Evolutionary conservation across 1,140 invertebrate genomes (phyloP).

Genomic region (Diplogasteroides magnus): DNA sequence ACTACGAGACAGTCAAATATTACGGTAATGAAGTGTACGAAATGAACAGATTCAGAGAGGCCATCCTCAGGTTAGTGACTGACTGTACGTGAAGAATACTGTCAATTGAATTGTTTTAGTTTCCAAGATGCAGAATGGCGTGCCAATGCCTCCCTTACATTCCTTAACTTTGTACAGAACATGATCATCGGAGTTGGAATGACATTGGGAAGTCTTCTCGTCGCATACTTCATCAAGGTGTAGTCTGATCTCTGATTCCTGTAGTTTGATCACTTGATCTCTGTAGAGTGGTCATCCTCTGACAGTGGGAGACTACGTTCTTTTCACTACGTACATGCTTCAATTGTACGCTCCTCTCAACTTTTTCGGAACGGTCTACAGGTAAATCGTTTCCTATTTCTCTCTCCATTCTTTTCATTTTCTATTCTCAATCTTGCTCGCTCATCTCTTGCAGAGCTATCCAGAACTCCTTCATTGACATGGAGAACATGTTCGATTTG

Average conservation of each 20-base stretch:
- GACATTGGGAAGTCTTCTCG: conserved; percentile 77
- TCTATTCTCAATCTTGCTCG: too few relatives aligned
- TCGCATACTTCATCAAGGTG: conserved; percentile 69
- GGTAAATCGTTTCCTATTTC: too few relatives aligned
- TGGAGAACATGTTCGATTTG: conserved; percentile 99
- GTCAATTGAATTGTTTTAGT: conserved; percentile 66
- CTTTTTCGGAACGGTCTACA: conserved; percentile 96
- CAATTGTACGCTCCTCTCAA: conserved; percentile 92
- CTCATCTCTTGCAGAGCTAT: conserved; percentile 70
- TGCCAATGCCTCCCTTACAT: conserved; percentile 68
- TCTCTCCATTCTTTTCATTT: too few relatives aligned
- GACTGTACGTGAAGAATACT: background rate
- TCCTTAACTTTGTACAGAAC: conserved; percentile 45
- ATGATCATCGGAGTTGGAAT: conserved; percentile 72
- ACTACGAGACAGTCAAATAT: conserved; percentile 97
- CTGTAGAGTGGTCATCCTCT: conserved; percentile 15
- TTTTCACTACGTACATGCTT: conserved; percentile 88
- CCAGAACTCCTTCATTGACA: conserved; percentile 93
- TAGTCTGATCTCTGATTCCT: conserved; percentile 55
- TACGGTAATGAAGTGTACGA: conserved; percentile 72
- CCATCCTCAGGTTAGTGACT: background rate
- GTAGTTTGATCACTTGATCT: too few relatives aligned
- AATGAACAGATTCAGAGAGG: background rate
- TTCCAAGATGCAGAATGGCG: conserved; percentile 77
- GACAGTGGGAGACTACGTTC: conserved; percentile 82